These are phyloP conservation scores for Eulithis testata DNA, from an alignment of 2,888 invertebrate genomes.

Conservation along the genomic window DNA sequence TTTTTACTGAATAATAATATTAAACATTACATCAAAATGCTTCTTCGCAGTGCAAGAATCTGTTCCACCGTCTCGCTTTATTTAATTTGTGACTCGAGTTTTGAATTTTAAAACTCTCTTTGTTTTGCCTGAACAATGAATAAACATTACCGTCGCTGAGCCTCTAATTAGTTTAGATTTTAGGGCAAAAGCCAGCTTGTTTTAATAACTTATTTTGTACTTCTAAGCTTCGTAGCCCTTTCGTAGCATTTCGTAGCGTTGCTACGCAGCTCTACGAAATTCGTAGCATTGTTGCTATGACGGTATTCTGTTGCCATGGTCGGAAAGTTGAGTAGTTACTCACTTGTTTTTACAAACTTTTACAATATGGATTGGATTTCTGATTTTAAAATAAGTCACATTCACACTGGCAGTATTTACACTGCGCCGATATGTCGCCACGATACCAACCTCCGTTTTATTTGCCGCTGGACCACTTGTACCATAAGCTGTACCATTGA, in stretches of 20 bases:
- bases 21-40: neutral
- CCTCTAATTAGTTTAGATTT: slow-evolving; percentile 40
- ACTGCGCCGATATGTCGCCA: too few relatives aligned
- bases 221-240: neutral
- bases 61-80: slow-evolving; percentile 39
- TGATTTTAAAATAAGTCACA: too few relatives aligned
- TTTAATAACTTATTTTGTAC: neutral
- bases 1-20: neutral
- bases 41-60: slow-evolving; percentile 12
- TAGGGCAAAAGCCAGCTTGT: slow-evolving; percentile 14
- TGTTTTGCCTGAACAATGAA: slow-evolving; percentile 43
- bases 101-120: slow-evolving; percentile 48
- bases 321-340: too few relatives aligned
- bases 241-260: slow-evolving; percentile 4
- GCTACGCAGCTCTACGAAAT: slow-evolving; percentile 7
- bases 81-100: slow-evolving; percentile 49
- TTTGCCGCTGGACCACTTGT: too few relatives aligned
- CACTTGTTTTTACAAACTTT: too few relatives aligned
- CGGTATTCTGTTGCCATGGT: too few relatives aligned
- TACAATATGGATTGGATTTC: too few relatives aligned
- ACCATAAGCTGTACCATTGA: too few relatives aligned
- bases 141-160: slow-evolving; percentile 43
- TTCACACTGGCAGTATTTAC: too few relatives aligned
- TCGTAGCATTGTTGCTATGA: neutral
- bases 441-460: too few relatives aligned